Conservation (phyloP, 2,888 invertebrate genomes). For the Elegia similella region DNA sequence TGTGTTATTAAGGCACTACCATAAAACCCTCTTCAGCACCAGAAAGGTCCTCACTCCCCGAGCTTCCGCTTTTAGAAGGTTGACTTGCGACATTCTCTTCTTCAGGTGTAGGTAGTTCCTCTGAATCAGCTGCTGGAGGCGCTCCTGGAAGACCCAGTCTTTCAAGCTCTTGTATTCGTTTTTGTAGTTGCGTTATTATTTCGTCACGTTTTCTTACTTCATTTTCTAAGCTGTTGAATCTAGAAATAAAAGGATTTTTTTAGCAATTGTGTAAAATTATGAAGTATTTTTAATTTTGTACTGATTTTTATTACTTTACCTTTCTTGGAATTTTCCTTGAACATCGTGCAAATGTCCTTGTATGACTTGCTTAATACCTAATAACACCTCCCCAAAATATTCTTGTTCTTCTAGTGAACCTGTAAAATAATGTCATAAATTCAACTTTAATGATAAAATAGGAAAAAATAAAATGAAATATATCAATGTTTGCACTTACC, state of each 20-base stretch:
- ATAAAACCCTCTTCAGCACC: slow-evolving; percentile 74
- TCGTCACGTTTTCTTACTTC: slow-evolving; percentile 91
- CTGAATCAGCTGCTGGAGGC: slow-evolving; percentile 32
- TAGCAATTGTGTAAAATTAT: too few relatives aligned
- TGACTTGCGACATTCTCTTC: slow-evolving; percentile 29
- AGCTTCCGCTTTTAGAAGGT: slow-evolving; percentile 58
- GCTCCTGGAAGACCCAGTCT: slow-evolving; percentile 50
- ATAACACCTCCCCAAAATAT: slow-evolving; percentile 89
- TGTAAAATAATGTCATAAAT: slow-evolving; percentile 44
- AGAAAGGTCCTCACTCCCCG: slow-evolving; percentile 72
- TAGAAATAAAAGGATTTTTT: slow-evolving; percentile 32
- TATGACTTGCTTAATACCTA: slow-evolving; percentile 91
- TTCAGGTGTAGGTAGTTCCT: slow-evolving; percentile 26
- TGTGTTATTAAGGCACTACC: slow-evolving; percentile 42
- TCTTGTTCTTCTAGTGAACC: slow-evolving; percentile 88
- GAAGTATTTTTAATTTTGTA: too few relatives aligned
- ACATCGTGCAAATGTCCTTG: slow-evolving; percentile 87
- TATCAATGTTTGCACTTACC: slow-evolving; percentile 51
- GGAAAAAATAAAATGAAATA: not conserved
- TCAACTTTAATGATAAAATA: slow-evolving; percentile 19
- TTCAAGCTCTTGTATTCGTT: slow-evolving; percentile 86
- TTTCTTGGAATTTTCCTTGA: slow-evolving; percentile 86
- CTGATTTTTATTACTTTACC: slow-evolving; percentile 40
- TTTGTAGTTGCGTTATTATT: slow-evolving; percentile 89
- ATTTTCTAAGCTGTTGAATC: slow-evolving; percentile 88